These are phyloP conservation scores for Pimephales promelas DNA, from an alignment of 2,113 vertebrate genomes.

Conservation along the genomic window DNA sequence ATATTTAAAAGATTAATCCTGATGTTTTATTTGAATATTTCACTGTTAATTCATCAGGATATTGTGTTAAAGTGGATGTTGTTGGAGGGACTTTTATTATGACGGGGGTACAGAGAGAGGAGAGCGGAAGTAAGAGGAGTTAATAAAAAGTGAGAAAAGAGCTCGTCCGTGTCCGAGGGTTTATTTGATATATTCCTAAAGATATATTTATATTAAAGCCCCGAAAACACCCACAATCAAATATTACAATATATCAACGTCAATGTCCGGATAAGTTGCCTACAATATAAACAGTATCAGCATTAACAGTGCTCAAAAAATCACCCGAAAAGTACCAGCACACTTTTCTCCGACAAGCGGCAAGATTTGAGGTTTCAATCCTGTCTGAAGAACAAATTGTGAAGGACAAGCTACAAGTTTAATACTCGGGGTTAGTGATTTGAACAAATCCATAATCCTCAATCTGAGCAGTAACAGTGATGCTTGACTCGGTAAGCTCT, in stretches of 20 bases:
- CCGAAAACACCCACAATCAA: too few species aligned
- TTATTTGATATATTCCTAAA: too few species aligned
- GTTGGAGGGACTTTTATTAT: too few species aligned
- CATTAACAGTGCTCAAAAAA: neutral
- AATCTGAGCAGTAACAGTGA: neutral
- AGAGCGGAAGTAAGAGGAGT: too few species aligned
- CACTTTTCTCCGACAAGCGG: neutral
- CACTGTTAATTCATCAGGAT: too few species aligned
- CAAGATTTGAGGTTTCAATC: neutral
- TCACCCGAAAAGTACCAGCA: neutral
- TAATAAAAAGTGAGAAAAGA: too few species aligned
- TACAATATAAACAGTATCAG: neutral
- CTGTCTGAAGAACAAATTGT: neutral
- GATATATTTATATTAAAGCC: too few species aligned
- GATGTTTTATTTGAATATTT: too few species aligned
- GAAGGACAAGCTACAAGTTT: conserved; percentile 15
- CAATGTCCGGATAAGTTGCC: neutral
- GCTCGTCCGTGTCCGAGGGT: too few species aligned
- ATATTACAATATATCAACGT: neutral
- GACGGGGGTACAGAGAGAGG: too few species aligned
- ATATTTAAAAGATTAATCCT: too few species aligned
- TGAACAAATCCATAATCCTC: conserved; percentile 25
- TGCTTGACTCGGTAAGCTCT: conserved; percentile 17
- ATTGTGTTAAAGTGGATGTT: too few species aligned
- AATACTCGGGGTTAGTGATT: conserved; percentile 15